Conservation (phyloP, 2,888 invertebrate genomes). For the Pachydiplax longipennis region DNA sequence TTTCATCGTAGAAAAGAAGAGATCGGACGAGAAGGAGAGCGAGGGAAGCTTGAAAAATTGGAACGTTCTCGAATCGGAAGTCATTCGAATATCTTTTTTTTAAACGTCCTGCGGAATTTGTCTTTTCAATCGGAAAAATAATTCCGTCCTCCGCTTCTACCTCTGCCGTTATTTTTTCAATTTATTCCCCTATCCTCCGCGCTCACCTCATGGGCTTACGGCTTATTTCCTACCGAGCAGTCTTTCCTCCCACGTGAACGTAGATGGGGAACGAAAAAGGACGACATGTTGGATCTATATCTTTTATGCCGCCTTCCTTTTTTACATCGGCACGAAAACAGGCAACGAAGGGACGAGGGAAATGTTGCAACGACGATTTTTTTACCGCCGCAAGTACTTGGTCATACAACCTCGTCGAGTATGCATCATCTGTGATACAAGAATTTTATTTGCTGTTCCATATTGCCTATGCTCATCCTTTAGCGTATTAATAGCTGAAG, state of each 20-base stretch:
- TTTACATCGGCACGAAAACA: background rate
- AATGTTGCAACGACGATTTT: background rate
- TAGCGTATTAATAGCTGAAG: no score
- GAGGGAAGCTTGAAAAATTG: background rate
- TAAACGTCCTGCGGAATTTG: background rate
- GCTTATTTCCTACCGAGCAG: background rate
- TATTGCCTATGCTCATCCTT: no score
- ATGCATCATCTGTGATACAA: no score
- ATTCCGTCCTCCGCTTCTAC: background rate
- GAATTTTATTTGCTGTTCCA: no score
- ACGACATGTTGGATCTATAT: background rate
- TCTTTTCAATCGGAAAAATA: slow-evolving; percentile 18
- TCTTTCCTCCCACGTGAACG: background rate
- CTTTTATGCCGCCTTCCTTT: no score
- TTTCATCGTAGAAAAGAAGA: background rate
- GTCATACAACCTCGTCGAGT: no score
- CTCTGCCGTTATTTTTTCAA: background rate
- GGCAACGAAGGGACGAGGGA: background rate
- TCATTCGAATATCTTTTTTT: background rate
- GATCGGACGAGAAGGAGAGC: background rate
- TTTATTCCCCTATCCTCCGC: background rate
- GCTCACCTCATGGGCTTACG: background rate
- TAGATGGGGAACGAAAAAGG: background rate
- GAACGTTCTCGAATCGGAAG: background rate
- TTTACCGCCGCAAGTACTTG: background rate